Conservation (phyloP, 2,888 invertebrate species). For the Cylloceria caligata region DNA sequence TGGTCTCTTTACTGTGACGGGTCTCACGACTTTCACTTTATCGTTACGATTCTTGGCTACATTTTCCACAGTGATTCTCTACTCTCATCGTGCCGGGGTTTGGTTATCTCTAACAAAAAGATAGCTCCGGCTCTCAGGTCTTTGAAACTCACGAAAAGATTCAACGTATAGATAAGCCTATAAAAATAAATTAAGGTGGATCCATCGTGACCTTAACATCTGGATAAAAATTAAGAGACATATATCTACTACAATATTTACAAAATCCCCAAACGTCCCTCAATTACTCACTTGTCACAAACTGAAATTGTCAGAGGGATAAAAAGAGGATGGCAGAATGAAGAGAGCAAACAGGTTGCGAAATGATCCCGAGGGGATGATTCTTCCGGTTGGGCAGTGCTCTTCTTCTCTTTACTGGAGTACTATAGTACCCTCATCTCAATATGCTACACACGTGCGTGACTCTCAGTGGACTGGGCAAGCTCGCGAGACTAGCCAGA, state of each 20-base stretch:
- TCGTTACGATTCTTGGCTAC: conserved; percentile 43
- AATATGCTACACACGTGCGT: conserved; percentile 70
- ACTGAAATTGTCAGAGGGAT: conserved; percentile 30
- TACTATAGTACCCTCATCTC: conserved; percentile 55
- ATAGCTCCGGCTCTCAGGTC: background rate
- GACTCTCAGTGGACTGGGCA: conserved; percentile 58
- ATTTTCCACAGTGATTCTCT: conserved; percentile 21
- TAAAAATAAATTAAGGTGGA: background rate
- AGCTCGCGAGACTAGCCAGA: conserved; percentile 59
- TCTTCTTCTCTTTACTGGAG: conserved; percentile 42
- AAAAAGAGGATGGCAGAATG: conserved; percentile 46
- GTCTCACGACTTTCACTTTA: conserved; percentile 46
- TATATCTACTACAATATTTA: background rate
- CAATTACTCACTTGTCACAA: conserved; percentile 44
- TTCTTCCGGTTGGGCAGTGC: conserved; percentile 55
- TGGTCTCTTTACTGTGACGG: conserved; percentile 30
- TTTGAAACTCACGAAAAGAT: background rate
- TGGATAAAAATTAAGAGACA: background rate
- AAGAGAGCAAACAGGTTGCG: conserved; percentile 63
- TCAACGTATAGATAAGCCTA: background rate
- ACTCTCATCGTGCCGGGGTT: background rate
- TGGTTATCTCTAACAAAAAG: background rate
- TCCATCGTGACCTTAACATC: background rate
- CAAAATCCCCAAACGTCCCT: conserved; percentile 37
- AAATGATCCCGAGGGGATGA: conserved; percentile 65